Conservation (phyloP, 2,797 vertebrate species). For the Crenuchus spilurus region DNA sequence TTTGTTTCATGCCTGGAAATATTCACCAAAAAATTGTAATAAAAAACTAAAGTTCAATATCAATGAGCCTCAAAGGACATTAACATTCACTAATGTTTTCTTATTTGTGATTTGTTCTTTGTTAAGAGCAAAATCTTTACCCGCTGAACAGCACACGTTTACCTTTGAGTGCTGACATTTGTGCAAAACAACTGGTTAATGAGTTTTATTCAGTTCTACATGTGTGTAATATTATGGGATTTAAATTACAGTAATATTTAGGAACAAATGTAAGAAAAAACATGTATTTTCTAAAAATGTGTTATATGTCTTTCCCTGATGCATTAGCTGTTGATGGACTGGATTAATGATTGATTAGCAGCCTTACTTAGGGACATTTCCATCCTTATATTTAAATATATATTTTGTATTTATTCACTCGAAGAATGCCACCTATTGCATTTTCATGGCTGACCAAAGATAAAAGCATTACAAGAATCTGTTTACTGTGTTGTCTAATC, state of each 20-base stretch:
- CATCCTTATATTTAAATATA: not conserved
- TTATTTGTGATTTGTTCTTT: too few species aligned
- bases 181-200: too few species aligned
- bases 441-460: not conserved
- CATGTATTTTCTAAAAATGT: too few species aligned
- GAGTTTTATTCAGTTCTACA: too few species aligned
- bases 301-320: not conserved
- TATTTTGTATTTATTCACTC: not conserved
- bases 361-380: not conserved
- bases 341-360: not conserved
- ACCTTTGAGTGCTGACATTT: too few species aligned
- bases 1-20: not conserved
- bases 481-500: not conserved
- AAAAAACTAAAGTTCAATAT: not conserved
- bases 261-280: too few species aligned
- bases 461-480: not conserved
- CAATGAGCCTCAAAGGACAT: too few species aligned
- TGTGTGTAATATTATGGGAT: too few species aligned
- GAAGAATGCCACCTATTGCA: not conserved
- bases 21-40: not conserved
- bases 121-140: too few species aligned
- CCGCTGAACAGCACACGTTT: too few species aligned
- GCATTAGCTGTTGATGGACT: not conserved
- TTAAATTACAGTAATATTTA: too few species aligned
- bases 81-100: too few species aligned